phyloP scores from a whole-genome alignment of 1,140 invertebrate genomes.

The Drosophila nebulosa region DNA sequence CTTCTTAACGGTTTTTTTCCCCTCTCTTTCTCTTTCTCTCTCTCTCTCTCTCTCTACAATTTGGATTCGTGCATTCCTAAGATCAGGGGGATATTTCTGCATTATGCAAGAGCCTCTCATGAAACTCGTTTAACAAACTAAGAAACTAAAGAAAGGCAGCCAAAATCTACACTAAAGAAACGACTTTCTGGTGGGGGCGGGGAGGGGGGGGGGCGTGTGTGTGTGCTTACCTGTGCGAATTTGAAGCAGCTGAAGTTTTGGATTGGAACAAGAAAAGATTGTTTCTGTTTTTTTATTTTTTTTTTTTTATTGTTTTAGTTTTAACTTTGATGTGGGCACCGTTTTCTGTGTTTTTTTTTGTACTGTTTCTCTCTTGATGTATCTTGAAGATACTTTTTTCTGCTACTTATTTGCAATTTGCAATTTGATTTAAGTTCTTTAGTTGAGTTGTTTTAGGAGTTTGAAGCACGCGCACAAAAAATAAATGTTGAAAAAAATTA shows the following conservation, averaged over 20 bases:
- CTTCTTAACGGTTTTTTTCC: background rate
- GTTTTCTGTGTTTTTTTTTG: background rate
- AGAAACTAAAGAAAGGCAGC: background rate
- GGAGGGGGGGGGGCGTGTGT: background rate
- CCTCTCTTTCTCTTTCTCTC: background rate
- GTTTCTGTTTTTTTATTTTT: background rate
- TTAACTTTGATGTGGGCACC: background rate
- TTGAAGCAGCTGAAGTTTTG: background rate
- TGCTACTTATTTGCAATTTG: background rate
- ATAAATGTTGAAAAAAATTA: background rate
- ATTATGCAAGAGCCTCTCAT: background rate
- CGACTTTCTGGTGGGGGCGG: background rate
- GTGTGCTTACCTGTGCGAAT: background rate
- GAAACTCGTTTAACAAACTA: background rate
- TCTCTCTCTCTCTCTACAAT: too few species aligned
- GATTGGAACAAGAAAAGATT: background rate
- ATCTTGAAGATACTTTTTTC: background rate
- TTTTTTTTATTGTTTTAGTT: background rate
- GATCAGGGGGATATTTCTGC: background rate
- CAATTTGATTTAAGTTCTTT: background rate
- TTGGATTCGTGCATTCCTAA: background rate
- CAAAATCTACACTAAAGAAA: background rate
- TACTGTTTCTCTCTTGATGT: background rate
- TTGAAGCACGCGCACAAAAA: background rate
- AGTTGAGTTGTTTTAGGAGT: background rate